Conservation (phyloP, 1,140 invertebrate genomes). For the Protaetia brevitarsis region DNA sequence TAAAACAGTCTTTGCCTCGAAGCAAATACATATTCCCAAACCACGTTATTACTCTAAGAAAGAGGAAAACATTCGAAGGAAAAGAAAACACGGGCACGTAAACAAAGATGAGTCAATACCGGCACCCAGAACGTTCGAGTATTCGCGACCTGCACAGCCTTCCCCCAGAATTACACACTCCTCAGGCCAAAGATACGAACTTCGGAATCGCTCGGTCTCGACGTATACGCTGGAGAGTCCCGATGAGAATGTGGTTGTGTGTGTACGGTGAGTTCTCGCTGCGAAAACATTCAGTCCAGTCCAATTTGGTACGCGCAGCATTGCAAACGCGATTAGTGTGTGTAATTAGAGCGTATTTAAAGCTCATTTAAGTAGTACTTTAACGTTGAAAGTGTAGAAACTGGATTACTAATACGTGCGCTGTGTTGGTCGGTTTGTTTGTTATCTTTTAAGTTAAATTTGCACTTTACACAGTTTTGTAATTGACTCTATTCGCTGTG, state of each 20-base stretch:
- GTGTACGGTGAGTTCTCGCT: not conserved
- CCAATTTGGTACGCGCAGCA: not conserved
- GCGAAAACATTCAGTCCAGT: not conserved
- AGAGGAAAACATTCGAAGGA: not conserved
- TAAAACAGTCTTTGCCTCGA: no score
- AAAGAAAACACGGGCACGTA: not conserved
- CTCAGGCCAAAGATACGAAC: not conserved
- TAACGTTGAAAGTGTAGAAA: not conserved
- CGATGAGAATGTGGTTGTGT: no score
- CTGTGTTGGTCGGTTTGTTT: no score
- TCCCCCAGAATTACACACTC: not conserved
- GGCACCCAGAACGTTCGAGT: conserved; percentile 3
- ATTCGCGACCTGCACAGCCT: not conserved
- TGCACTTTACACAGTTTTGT: not conserved
- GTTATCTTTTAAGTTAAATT: conserved; percentile 3
- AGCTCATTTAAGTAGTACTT: not conserved
- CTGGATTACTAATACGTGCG: no score
- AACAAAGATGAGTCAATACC: conserved; percentile 9
- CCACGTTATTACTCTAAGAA: not conserved
- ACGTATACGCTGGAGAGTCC: not conserved
- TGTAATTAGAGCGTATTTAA: conserved; percentile 4
- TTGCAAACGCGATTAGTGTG: not conserved
- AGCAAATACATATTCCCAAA: not conserved
- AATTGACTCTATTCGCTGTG: not conserved
- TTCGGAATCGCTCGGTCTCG: not conserved